Percentiles rank a stretch among this genome's conserved stretches.
These are phyloP conservation scores for Drosophila repletoides DNA, from an alignment of 1,140 invertebrate species.

Conservation along the genomic window DNA sequence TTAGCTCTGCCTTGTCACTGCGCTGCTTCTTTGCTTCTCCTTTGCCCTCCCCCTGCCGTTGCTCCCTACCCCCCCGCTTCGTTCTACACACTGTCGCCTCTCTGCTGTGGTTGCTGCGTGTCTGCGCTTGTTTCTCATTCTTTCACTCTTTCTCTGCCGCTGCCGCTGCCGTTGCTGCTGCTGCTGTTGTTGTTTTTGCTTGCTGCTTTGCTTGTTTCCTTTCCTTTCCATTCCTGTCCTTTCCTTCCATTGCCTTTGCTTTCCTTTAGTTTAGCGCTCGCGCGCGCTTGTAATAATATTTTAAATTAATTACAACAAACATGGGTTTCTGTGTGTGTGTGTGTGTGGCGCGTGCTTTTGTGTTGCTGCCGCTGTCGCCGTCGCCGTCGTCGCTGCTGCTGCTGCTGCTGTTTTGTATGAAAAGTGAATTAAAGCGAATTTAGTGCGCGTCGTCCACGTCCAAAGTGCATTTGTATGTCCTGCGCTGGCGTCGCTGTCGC, in stretches of 20 bases:
- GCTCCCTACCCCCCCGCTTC: neutral
- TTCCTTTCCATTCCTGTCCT: constrained; percentile 39
- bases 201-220: constrained; percentile 47
- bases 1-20: constrained; percentile 74
- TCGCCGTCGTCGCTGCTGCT: neutral
- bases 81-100: too few relatives aligned
- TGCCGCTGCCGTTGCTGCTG: neutral
- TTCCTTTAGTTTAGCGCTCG: constrained; percentile 77
- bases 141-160: neutral
- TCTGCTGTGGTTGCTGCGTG: constrained; percentile 12
- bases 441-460: constrained; percentile 74
- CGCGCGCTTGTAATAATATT: constrained; percentile 79
- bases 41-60: neutral
- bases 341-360: constrained; percentile 65
- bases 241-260: too few relatives aligned
- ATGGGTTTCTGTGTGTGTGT: constrained; percentile 43
- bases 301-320: constrained; percentile 81
- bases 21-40: too few relatives aligned
- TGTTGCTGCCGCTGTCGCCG: constrained; percentile 22
- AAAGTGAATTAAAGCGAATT: constrained; percentile 81
- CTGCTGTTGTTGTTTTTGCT: neutral
- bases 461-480: constrained; percentile 76
- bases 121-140: neutral
- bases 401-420: constrained; percentile 72
- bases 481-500: constrained; percentile 37